These are phyloP conservation scores for Eilema sororculum DNA, from an alignment of 2,888 invertebrate species.

Conservation along the genomic window DNA sequence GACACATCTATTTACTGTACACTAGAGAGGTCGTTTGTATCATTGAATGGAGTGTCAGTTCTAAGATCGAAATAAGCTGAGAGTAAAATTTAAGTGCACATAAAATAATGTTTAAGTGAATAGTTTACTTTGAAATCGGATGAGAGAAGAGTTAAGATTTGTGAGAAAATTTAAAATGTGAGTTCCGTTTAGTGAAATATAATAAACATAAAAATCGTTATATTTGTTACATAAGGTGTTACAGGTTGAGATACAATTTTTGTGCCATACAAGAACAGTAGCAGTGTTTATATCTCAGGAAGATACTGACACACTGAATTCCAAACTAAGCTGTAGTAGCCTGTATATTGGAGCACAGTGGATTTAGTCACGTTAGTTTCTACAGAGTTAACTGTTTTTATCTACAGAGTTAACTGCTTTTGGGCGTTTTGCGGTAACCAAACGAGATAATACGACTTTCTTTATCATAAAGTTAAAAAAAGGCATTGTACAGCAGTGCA, in stretches of 20 bases:
- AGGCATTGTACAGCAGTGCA: slow-evolving; percentile 7
- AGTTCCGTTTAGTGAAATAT: too few relatives aligned
- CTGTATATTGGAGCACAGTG: too few relatives aligned
- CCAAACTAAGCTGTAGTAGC: too few relatives aligned
- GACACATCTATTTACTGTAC: neutral
- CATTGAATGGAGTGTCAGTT: neutral
- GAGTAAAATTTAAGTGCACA: neutral
- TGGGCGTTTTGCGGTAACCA: neutral
- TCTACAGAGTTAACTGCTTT: too few relatives aligned
- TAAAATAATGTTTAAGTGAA: neutral
- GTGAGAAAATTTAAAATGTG: neutral
- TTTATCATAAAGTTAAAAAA: neutral
- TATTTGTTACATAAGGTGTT: too few relatives aligned
- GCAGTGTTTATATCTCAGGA: too few relatives aligned
- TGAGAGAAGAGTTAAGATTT: neutral
- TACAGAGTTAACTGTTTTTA: too few relatives aligned
- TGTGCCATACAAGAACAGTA: too few relatives aligned
- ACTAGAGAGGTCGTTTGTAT: neutral
- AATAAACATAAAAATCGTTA: too few relatives aligned
- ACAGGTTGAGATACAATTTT: too few relatives aligned
- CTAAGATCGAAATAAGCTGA: neutral
- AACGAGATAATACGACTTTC: neutral
- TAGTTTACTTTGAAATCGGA: neutral
- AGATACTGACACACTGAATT: too few relatives aligned
- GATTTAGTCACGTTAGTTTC: too few relatives aligned